Conservation (phyloP, 2,888 invertebrate species). For the Eupithecia exiguata region DNA sequence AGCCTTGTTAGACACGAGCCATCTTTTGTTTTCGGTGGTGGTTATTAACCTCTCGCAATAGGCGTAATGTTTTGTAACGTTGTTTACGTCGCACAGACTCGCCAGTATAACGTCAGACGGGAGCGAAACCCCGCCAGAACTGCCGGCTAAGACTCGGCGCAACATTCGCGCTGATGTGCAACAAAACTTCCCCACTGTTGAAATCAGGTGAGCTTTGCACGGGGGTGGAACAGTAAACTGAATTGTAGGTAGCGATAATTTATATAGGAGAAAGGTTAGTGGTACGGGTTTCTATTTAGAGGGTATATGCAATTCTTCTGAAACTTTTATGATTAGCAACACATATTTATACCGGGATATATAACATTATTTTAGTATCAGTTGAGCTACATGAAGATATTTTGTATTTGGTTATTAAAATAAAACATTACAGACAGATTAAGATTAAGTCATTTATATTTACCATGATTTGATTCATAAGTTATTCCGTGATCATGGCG, state of each 20-base stretch:
- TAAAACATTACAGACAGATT: too few species aligned
- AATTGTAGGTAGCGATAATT: background rate
- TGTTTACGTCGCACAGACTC: conserved; percentile 56
- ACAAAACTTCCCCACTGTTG: conserved; percentile 51
- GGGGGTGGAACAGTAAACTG: background rate
- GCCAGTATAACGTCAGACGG: conserved; percentile 78
- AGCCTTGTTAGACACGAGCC: conserved; percentile 12
- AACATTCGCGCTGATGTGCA: conserved; percentile 78
- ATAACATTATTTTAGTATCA: background rate
- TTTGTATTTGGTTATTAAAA: too few species aligned
- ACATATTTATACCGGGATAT: background rate
- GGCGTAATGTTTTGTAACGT: conserved; percentile 39
- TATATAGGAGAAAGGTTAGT: background rate
- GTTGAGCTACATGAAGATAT: background rate
- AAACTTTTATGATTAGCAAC: background rate
- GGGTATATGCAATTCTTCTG: background rate
- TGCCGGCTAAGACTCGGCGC: conserved; percentile 84
- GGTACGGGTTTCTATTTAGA: background rate
- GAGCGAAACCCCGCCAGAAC: conserved; percentile 83
- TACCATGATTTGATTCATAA: too few species aligned
- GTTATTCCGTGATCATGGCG: too few species aligned
- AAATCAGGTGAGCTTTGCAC: conserved; percentile 37
- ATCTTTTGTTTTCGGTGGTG: conserved; percentile 19
- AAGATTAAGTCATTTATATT: too few species aligned
- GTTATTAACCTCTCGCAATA: conserved; percentile 25